Conservation (phyloP, 2,113 vertebrate species). For the Crotalus viridis region DNA sequence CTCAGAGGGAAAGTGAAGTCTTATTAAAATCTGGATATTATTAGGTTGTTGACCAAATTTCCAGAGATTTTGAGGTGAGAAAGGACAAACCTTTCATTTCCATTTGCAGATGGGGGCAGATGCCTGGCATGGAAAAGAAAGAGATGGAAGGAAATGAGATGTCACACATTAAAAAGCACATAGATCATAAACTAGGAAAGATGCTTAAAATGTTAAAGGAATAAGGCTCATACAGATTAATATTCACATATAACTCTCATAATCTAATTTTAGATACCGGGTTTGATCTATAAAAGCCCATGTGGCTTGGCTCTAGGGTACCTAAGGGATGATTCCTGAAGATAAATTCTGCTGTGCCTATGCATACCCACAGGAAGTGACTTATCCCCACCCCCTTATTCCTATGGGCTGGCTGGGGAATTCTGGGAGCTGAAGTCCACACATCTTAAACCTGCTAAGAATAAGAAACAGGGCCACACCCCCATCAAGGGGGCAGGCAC, state of each 20-base stretch:
- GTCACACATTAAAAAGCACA: constrained; percentile 50
- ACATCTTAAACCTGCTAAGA: neutral
- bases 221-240: neutral
- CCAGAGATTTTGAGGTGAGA: constrained; percentile 72
- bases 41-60: constrained; percentile 74
- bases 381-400: neutral
- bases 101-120: constrained; percentile 46
- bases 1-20: constrained; percentile 69
- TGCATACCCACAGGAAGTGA: neutral
- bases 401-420: neutral
- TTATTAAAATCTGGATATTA: constrained; percentile 76
- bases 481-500: neutral
- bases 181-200: constrained; percentile 31
- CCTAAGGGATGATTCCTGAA: neutral
- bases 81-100: constrained; percentile 60
- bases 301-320: neutral
- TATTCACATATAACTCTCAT: neutral
- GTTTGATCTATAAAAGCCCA: neutral
- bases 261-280: neutral
- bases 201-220: neutral
- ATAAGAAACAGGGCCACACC: neutral
- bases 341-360: neutral
- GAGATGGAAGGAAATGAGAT: constrained; percentile 53
- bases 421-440: neutral
- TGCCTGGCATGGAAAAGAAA: neutral